Base-by-base conservation (phyloP, 1,140 invertebrate species). In the Lepeophtheirus salmonis region DNA sequence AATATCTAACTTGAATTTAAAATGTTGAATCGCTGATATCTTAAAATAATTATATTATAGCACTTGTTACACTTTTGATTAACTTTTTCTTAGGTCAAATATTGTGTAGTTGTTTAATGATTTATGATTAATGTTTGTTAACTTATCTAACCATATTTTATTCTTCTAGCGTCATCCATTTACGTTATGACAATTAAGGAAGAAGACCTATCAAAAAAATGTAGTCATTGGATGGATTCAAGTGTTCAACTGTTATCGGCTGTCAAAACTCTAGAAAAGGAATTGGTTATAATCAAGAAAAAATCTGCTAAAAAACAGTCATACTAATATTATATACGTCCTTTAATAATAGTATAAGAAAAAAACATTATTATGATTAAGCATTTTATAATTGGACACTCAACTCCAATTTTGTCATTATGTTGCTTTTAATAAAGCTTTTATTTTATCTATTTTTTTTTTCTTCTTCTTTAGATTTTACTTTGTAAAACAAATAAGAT, bases 181-280 rank as follows among this genome's bases (percentile, higher is more conserved):
- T 54, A 21, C 21, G 52, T 24, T 20, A 54, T 54, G 52, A 54
- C 52, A 14, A 20, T 54, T 12, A 54, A 20, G n/a, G 52, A 23
- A 21, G 52, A 24, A n/a, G 52, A 54, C n/a, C 23, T 54, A n/a
- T 16, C 20, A 14, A 24, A 54, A 20, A 20, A 20, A 14, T 54
- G 52, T 13, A 54, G 23, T 20, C 52, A 24, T 3, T 17, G 20
- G 10, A 54, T 21, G 16, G 52, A 54, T 13, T 54, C 52, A 1
- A 54, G 52, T 23, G 18, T 54, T 54, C 52, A 54, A 23, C 23
- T 54, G 17, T 20, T 21, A n/a, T 21, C 18, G n/a, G 23, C 23
- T 18, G 52, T 54, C 10, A 54, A 54, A 23, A 18, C n/a, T 17
- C 20, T 54, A n/a, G 52, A 54, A n/a, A 14, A 20, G 4, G 18